Percentiles rank a stretch among this genome's conserved stretches.
These are phyloP conservation scores for Molanna angustata DNA, from an alignment of 2,888 invertebrate species.

Conservation along the genomic window DNA sequence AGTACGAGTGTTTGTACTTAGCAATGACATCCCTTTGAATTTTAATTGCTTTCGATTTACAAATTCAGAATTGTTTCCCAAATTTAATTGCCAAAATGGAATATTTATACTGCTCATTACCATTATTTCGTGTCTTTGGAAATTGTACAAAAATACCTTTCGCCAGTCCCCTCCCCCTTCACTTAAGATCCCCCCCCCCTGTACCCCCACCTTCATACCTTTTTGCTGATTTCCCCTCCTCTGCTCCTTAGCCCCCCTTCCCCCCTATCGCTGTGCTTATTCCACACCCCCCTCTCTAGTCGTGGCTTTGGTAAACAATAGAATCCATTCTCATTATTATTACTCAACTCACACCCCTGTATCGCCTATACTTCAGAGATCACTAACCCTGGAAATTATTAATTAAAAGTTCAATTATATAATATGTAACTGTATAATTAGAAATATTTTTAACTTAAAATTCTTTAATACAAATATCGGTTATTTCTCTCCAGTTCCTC, in stretches of 20 bases:
- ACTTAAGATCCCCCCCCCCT: constrained; percentile 3
- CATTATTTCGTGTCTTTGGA: constrained; percentile 26
- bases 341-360: constrained; percentile 25
- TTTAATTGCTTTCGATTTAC: constrained; percentile 19
- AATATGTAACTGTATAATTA: background rate
- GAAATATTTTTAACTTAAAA: too few species aligned
- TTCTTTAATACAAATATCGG: too few species aligned
- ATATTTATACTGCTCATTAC: constrained; percentile 26
- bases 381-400: background rate
- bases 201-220: constrained; percentile 10
- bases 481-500: too few species aligned
- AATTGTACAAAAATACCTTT: constrained; percentile 25
- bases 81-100: constrained; percentile 24
- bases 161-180: constrained; percentile 7
- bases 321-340: constrained; percentile 34
- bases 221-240: constrained; percentile 14
- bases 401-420: too few species aligned
- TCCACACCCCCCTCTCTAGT: constrained; percentile 2
- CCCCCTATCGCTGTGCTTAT: constrained; percentile 2
- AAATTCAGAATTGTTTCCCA: constrained; percentile 18
- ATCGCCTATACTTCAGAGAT: constrained; percentile 19
- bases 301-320: constrained; percentile 33
- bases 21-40: background rate
- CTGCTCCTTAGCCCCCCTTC: background rate
- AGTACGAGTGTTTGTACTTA: background rate